Evolutionary conservation across 2,888 invertebrate genomes (phyloP), one percentile per base, ranked within the genome.

Genomic region (Platypus cylindrus): DNA sequence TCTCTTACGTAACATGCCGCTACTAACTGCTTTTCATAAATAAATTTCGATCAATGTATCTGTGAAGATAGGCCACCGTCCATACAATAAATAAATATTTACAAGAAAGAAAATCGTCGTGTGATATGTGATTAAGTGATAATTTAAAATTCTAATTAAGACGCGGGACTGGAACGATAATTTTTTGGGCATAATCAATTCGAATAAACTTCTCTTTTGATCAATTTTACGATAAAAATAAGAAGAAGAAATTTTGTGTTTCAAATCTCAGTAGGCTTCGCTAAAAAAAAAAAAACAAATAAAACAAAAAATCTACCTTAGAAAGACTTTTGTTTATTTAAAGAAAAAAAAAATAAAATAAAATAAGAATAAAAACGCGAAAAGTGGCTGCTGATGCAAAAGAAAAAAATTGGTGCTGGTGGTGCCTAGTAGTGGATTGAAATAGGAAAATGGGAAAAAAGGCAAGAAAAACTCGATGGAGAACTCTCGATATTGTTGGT

Each of bases 391-490:
- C 45, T 47, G 48, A 35, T 38, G n/a, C n/a, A n/a, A n/a, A 46
- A 43, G 34, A 31, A 39, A 30, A 27, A 23, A 28, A 26, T 37
- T 31, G 34, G 27, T 13, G 36, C 34, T 26, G 36, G 45, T 42
- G 47, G 44, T 43, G 37, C n/a, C n/a, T n/a, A n/a, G n/a, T n/a
- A n/a, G 46, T 41, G 55, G 32, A 33, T 36, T 41, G 20, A 41
- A 32, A n/a, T n/a, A n/a, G 9, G 31, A 41, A 54, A 47, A 73
- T 73, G 72, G 73, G 72, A 58, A 73, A 70, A 58, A 71, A 69
- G 60, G 64, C 64, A 45, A 63, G 69, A 54, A 73, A 71, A 60
- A 74, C 73, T 48, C 66, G 70, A 58, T 74, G 74, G 74, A 67
- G 71, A 58, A 66, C 70, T 48, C 63, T 73, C 49, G 66, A 69